Evolutionary conservation across 2,888 invertebrate genomes (phyloP).

Genomic region (Actias luna): DNA sequence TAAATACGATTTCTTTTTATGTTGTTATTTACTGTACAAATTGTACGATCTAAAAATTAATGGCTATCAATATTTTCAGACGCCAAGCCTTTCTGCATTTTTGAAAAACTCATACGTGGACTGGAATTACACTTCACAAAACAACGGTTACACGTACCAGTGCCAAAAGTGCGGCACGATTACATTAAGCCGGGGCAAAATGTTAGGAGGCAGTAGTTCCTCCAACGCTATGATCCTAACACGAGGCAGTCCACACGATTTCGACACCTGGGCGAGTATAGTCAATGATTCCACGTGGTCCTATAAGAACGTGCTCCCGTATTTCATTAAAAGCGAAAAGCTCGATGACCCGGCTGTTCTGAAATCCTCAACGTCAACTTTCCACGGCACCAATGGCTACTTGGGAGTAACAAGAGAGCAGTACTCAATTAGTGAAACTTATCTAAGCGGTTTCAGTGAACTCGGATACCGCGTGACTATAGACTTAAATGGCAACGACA

Average conservation of each 20-base stretch:
- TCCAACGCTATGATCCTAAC: slow-evolving; percentile 77
- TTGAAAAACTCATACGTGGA: slow-evolving; percentile 26
- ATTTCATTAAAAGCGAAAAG: slow-evolving; percentile 73
- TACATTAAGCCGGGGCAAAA: slow-evolving; percentile 76
- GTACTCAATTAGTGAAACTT: slow-evolving; percentile 27
- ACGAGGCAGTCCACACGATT: slow-evolving; percentile 52
- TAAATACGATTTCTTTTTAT: too few relatives aligned
- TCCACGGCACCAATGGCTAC: slow-evolving; percentile 60
- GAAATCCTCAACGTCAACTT: slow-evolving; percentile 26
- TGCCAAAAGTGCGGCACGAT: slow-evolving; percentile 24
- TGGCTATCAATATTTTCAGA: slow-evolving; percentile 18
- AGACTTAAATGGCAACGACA: slow-evolving; percentile 53
- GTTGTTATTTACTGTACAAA: too few relatives aligned
- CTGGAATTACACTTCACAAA: slow-evolving; percentile 48
- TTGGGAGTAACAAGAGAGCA: slow-evolving; percentile 52
- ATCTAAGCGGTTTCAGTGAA: slow-evolving; percentile 58
- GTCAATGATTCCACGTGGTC: slow-evolving; percentile 76
- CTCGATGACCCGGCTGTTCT: slow-evolving; percentile 31
- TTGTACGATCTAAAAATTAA: neutral
- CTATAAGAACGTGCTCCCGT: slow-evolving; percentile 70
- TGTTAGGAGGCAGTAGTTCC: slow-evolving; percentile 79
- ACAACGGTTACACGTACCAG: slow-evolving; percentile 51
- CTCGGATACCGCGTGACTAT: slow-evolving; percentile 55
- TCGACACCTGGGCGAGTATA: slow-evolving; percentile 72
- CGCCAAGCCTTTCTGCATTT: slow-evolving; percentile 21